phyloP scores from a whole-genome alignment of 2,888 invertebrate genomes.

The Scaptomyza polygonia region DNA sequence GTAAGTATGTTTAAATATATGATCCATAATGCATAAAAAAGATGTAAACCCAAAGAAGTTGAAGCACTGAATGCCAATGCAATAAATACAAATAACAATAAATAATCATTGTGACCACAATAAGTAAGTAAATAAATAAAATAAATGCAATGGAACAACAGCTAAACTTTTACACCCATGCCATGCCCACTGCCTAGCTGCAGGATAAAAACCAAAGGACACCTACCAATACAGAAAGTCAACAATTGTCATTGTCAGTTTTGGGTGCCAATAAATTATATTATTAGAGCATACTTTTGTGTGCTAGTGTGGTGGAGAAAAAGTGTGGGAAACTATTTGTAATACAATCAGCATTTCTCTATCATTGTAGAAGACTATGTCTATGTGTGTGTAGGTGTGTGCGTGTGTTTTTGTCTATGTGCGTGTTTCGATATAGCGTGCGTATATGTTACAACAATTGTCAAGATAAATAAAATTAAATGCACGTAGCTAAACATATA shows the following conservation, averaged over 20 bases:
- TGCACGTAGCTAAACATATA: constrained; percentile 43
- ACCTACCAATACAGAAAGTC: constrained; percentile 49
- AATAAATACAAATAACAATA: constrained; percentile 67
- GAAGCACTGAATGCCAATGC: constrained; percentile 9
- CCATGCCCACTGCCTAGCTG: constrained; percentile 4
- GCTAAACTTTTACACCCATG: neutral
- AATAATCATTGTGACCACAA: constrained; percentile 62
- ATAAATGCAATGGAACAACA: constrained; percentile 59
- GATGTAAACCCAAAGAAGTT: constrained; percentile 7
- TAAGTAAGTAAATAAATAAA: constrained; percentile 68
- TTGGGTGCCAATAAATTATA: constrained; percentile 68
- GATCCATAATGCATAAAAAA: constrained; percentile 3
- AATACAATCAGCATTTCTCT: constrained; percentile 53
- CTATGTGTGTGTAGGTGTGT: constrained; percentile 1
- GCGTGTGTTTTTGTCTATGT: neutral
- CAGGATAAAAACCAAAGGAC: neutral
- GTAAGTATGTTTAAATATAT: neutral
- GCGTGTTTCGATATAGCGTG: constrained; percentile 12
- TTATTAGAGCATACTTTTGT: constrained; percentile 55
- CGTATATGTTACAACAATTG: constrained; percentile 58
- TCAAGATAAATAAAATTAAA: constrained; percentile 78
- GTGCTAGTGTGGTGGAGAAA: neutral
- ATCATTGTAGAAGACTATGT: neutral
- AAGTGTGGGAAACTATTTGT: constrained; percentile 56
- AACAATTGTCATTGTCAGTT: constrained; percentile 71